phyloP scores from a whole-genome alignment of 2,888 invertebrate species.

The Drosophila niveifrons region DNA sequence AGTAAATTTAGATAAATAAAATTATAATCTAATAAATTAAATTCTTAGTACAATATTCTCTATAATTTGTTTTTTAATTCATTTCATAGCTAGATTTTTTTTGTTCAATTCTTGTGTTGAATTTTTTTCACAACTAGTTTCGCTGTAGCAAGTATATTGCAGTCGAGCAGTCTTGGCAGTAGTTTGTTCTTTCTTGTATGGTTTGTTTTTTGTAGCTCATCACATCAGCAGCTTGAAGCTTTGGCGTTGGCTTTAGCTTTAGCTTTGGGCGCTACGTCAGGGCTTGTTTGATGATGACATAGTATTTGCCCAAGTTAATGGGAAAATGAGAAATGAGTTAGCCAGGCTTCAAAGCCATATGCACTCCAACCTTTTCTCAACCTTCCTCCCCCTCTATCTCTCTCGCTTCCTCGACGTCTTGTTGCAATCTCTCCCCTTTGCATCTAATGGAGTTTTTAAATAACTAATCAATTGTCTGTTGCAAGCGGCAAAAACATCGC shows the following conservation, averaged over 20 bases:
- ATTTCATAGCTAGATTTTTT: no score
- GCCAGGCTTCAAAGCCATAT: conserved; percentile 13
- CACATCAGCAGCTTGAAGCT: conserved; percentile 28
- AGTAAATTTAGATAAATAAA: no score
- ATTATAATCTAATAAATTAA: no score
- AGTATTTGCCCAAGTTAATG: conserved; percentile 68
- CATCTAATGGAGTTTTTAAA: conserved; percentile 73
- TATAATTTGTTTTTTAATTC: no score
- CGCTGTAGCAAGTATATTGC: background rate
- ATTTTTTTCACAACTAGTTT: no score
- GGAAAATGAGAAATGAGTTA: conserved; percentile 63
- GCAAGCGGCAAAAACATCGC: conserved; percentile 6
- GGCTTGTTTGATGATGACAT: conserved; percentile 66
- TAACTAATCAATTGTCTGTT: conserved; percentile 65
- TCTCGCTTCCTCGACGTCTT: background rate
- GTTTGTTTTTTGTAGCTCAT: conserved; percentile 5
- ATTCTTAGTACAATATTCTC: no score
- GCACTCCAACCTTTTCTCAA: background rate
- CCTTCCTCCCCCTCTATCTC: no score
- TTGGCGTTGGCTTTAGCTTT: conserved; percentile 21
- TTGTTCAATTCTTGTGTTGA: no score
- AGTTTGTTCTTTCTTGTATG: background rate
- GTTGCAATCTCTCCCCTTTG: conserved; percentile 8
- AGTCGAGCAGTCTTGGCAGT: background rate
- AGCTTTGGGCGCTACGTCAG: conserved; percentile 31